phyloP scores from a whole-genome alignment of 92 coral and sea anemone genomes.

The Bergia puertoricense region DNA sequence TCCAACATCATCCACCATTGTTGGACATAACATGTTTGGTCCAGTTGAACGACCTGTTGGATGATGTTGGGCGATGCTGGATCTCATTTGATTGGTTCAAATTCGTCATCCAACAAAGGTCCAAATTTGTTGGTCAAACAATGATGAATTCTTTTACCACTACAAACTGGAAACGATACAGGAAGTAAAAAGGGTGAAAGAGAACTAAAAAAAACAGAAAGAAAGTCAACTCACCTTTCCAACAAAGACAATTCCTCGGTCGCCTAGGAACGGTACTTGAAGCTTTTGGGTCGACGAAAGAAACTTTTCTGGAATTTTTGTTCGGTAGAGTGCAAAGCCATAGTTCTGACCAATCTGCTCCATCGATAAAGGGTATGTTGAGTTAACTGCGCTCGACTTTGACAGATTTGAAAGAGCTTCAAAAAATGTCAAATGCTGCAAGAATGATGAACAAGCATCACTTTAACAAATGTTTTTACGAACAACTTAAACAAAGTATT shows the following conservation, averaged over 20 bases:
- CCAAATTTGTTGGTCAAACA: no score
- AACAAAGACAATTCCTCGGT: conserved; percentile 89
- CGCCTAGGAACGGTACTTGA: conserved; percentile 80
- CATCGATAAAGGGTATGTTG: conserved; percentile 76
- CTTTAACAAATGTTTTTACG: not conserved
- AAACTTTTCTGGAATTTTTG: conserved; percentile 65
- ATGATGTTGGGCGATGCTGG: no score
- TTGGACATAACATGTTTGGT: no score
- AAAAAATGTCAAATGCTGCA: conserved; percentile 56
- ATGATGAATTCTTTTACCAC: not conserved
- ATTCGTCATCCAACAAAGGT: no score
- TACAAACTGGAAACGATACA: not conserved
- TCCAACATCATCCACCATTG: no score
- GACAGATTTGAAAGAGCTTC: conserved; percentile 62
- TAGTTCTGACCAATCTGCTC: conserved; percentile 79
- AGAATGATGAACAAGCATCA: not conserved
- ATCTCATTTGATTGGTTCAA: no score
- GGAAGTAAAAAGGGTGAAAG: not conserved
- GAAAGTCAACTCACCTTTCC: conserved; percentile 56
- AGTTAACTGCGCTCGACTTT: conserved; percentile 49
- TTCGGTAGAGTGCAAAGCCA: conserved; percentile 85
- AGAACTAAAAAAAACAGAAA: no score
- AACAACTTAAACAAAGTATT: not conserved
- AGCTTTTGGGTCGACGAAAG: conserved; percentile 57
- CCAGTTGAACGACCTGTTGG: no score